A percentile compares a stretch with the other conserved stretches of the same genome.
These are phyloP conservation scores for Notolepis coatsorum DNA, from an alignment of 2,797 vertebrate species.

Conservation along the genomic window DNA sequence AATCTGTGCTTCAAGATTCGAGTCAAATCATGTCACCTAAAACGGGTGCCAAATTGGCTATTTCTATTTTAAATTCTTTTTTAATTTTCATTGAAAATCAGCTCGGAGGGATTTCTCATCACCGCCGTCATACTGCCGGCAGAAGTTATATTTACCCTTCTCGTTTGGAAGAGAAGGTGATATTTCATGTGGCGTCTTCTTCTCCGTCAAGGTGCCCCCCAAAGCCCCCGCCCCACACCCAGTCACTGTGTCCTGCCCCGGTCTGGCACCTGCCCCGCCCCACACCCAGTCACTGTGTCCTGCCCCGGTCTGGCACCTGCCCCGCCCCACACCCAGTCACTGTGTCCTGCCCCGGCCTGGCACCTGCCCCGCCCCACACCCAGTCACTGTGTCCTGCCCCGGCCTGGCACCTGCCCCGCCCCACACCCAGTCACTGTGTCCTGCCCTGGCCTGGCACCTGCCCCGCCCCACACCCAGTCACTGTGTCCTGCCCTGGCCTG, in stretches of 20 bases:
- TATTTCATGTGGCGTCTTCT: conserved; percentile 41
- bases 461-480: no score
- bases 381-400: no score
- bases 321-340: no score
- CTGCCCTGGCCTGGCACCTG: no score
- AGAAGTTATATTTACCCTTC: conserved; percentile 62
- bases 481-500: no score
- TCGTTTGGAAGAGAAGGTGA: conserved; percentile 26
- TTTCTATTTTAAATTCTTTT: conserved; percentile 49
- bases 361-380: no score
- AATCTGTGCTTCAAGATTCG: conserved; percentile 64
- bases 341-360: no score
- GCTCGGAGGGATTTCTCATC: conserved; percentile 57
- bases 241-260: conserved; percentile 22
- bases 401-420: no score
- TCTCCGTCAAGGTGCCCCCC: conserved; percentile 50
- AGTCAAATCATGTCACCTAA: conserved; percentile 65
- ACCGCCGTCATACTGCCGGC: conserved; percentile 30
- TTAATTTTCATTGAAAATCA: conserved; percentile 65
- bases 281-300: not conserved
- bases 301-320: no score
- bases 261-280: not conserved
- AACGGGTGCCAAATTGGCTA: conserved; percentile 66
- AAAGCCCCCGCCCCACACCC: not conserved
- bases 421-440: no score